A percentile compares a stretch with the other conserved stretches of the same genome.
phyloP scores from a whole-genome alignment of 2,797 vertebrate species.

The Catostomus latipinnis region DNA sequence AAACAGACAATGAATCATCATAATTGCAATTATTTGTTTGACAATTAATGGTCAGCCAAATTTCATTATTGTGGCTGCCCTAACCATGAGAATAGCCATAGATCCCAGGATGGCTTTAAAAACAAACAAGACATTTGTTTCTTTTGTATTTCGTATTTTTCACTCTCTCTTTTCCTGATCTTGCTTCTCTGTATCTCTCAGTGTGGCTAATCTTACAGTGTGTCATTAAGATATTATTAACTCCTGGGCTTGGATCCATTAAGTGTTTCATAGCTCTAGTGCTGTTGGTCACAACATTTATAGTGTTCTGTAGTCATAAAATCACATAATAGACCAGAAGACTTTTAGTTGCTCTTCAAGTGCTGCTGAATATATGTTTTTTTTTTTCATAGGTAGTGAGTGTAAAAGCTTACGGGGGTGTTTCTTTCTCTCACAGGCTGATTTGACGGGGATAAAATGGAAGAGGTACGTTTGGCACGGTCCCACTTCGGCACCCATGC shows the following conservation, averaged over 20 bases:
- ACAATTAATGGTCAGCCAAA: background rate
- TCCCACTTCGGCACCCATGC: conserved; percentile 94
- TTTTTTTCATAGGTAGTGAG: conserved; percentile 59
- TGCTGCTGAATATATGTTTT: conserved; percentile 40
- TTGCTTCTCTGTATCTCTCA: conserved; percentile 1
- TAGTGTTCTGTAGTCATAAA: conserved; percentile 30
- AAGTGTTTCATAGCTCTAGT: conserved; percentile 33
- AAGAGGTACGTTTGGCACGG: conserved; percentile 97
- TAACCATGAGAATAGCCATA: no score
- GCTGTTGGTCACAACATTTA: conserved; percentile 37
- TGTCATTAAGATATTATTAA: conserved; percentile 64
- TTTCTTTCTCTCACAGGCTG: conserved; percentile 80
- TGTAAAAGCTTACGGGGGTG: conserved; percentile 14
- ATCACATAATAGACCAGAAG: conserved; percentile 43
- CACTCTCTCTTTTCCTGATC: background rate
- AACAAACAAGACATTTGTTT: background rate
- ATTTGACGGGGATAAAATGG: conserved; percentile 99
- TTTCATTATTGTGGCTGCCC: background rate
- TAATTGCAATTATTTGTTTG: no score
- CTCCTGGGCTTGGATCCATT: conserved; percentile 53
- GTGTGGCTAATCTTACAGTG: conserved; percentile 31
- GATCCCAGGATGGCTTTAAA: no score
- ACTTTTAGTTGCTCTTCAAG: conserved; percentile 58
- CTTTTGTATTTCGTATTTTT: background rate
- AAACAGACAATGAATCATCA: no score